These are phyloP conservation scores for Bostrychus sinensis DNA, from an alignment of 2,113 vertebrate species.

Conservation along the genomic window DNA sequence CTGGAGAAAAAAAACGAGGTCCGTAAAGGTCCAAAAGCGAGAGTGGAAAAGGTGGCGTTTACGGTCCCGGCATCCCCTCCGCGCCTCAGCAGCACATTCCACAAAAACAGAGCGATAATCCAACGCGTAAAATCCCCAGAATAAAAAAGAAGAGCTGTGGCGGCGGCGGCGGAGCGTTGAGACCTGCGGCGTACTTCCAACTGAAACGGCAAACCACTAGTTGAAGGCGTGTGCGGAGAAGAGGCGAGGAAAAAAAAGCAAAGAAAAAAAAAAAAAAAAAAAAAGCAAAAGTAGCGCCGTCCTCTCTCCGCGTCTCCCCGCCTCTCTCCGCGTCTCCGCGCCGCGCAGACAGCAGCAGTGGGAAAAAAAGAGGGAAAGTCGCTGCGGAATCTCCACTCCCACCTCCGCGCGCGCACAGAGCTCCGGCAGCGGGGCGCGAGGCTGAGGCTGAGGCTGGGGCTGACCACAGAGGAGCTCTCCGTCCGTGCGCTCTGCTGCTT, in stretches of 20 bases:
- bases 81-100: conserved; percentile 83
- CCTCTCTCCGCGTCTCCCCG: background rate
- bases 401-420: too few relatives aligned
- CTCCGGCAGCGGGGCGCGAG: too few relatives aligned
- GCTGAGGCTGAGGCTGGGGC: too few relatives aligned
- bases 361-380: background rate
- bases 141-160: conserved; percentile 39
- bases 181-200: background rate
- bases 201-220: background rate
- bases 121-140: conserved; percentile 6
- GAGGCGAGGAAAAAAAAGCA: background rate
- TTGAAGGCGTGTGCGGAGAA: background rate
- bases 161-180: background rate
- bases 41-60: conserved; percentile 24
- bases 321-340: too few relatives aligned
- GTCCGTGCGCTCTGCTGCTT: too few relatives aligned
- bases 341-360: background rate
- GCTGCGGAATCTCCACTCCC: too few relatives aligned
- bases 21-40: conserved; percentile 28
- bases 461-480: too few relatives aligned
- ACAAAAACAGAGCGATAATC: conserved; percentile 34
- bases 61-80: conserved; percentile 82
- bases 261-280: too few relatives aligned
- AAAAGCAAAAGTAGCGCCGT: too few relatives aligned
- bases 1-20: background rate